Conservation (phyloP, 2,888 invertebrate genomes). For the Melipona bicolor region DNA sequence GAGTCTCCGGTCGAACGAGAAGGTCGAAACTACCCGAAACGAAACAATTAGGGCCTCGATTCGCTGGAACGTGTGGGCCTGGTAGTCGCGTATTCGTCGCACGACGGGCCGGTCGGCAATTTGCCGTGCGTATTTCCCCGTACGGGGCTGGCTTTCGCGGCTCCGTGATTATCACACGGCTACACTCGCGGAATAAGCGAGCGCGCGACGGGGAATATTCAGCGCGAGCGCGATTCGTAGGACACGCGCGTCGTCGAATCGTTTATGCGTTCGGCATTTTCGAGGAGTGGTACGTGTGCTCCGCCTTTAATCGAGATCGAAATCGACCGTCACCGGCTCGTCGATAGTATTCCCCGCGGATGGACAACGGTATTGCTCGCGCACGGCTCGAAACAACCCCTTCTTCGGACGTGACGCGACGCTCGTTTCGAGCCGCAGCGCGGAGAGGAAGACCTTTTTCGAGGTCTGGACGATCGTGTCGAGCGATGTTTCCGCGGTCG, state of each 20-base stretch:
- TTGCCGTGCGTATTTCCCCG: constrained; percentile 45
- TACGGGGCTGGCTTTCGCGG: constrained; percentile 43
- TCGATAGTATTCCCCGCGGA: constrained; percentile 50
- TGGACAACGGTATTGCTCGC: constrained; percentile 35
- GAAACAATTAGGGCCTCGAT: constrained; percentile 4
- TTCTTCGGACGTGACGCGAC: constrained; percentile 34
- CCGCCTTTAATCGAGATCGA: constrained; percentile 75
- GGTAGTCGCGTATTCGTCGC: constrained; percentile 44
- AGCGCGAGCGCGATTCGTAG: constrained; percentile 68
- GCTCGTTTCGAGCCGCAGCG: no score
- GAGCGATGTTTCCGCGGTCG: constrained; percentile 1
- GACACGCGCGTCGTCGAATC: constrained; percentile 67
- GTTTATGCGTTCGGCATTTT: constrained; percentile 73
- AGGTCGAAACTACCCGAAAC: background rate
- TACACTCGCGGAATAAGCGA: constrained; percentile 71
- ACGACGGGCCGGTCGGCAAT: constrained; percentile 27
- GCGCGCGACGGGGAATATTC: constrained; percentile 51
- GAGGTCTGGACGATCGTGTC: constrained; percentile 28
- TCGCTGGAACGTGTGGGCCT: background rate
- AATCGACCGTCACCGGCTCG: constrained; percentile 58
- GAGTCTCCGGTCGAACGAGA: background rate
- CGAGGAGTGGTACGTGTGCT: constrained; percentile 70
- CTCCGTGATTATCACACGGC: constrained; percentile 66
- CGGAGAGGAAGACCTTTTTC: background rate
- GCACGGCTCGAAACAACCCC: constrained; percentile 40